These are phyloP conservation scores for Astyanax mexicanus DNA, from an alignment of 2,797 vertebrate species.

Conservation along the genomic window DNA sequence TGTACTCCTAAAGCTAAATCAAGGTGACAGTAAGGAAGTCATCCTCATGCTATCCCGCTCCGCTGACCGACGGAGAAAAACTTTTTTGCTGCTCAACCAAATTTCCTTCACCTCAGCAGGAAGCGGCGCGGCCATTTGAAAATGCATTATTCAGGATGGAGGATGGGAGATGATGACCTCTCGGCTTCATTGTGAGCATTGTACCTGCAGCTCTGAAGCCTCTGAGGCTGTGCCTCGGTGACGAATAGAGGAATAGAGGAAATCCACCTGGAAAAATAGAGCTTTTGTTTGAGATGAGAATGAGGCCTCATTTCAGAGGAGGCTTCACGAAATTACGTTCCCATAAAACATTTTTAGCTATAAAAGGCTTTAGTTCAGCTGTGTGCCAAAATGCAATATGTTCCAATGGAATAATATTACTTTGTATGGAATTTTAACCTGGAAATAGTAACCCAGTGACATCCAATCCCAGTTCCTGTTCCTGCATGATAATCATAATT, in stretches of 20 bases:
- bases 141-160: constrained; percentile 54
- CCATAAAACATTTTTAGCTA: background rate
- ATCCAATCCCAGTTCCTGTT: no score
- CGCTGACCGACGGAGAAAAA: constrained; percentile 52
- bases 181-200: constrained; percentile 44
- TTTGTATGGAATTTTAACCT: no score
- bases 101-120: constrained; percentile 51
- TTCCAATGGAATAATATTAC: no score
- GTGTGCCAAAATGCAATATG: no score
- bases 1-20: constrained; percentile 22
- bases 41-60: constrained; percentile 13
- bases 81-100: constrained; percentile 54
- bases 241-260: background rate
- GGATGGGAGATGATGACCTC: constrained; percentile 35
- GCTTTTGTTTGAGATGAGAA: constrained; percentile 41
- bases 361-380: background rate
- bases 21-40: constrained; percentile 48
- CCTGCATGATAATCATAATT: background rate
- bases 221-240: background rate
- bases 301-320: constrained; percentile 5
- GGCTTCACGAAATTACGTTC: constrained; percentile 1
- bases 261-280: constrained; percentile 30
- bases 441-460: no score
- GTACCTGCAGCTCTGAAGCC: constrained; percentile 21
- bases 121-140: constrained; percentile 45